Conservation (phyloP, 2,888 invertebrate genomes). For the Netelia inedita region DNA sequence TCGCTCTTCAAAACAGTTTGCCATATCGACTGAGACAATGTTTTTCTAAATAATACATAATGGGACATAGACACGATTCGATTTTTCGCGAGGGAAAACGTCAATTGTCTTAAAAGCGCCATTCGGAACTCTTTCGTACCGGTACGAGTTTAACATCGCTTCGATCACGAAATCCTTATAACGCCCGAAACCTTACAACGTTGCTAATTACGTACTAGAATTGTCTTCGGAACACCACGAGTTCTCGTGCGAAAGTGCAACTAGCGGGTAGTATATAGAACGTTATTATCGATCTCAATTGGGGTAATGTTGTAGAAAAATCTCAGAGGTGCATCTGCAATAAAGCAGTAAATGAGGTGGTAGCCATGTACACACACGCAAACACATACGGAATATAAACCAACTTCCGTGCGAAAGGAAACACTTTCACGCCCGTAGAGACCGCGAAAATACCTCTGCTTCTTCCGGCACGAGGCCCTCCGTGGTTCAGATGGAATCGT, state of each 20-base stretch:
- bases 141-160: background rate
- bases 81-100: too few relatives aligned
- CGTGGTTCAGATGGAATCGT: constrained; percentile 49
- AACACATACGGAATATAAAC: background rate
- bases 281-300: constrained; percentile 38
- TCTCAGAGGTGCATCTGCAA: background rate
- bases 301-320: background rate
- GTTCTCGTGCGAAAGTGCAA: constrained; percentile 45
- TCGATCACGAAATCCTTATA: constrained; percentile 19
- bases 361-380: background rate
- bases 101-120: too few relatives aligned
- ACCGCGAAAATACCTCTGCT: constrained; percentile 29
- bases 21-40: too few relatives aligned
- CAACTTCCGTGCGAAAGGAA: constrained; percentile 56
- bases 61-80: too few relatives aligned
- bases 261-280: background rate
- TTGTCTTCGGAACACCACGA: too few relatives aligned
- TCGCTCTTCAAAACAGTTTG: too few relatives aligned
- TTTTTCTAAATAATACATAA: too few relatives aligned
- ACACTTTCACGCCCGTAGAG: constrained; percentile 55
- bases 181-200: constrained; percentile 2
- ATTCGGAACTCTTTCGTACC: too few relatives aligned
- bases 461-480: constrained; percentile 43
- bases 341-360: background rate
- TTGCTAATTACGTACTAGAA: constrained; percentile 4